A percentile compares a stretch with the other conserved stretches of the same genome.
phyloP scores from a whole-genome alignment of 2,797 vertebrate genomes.

The Halcyon badia region DNA sequence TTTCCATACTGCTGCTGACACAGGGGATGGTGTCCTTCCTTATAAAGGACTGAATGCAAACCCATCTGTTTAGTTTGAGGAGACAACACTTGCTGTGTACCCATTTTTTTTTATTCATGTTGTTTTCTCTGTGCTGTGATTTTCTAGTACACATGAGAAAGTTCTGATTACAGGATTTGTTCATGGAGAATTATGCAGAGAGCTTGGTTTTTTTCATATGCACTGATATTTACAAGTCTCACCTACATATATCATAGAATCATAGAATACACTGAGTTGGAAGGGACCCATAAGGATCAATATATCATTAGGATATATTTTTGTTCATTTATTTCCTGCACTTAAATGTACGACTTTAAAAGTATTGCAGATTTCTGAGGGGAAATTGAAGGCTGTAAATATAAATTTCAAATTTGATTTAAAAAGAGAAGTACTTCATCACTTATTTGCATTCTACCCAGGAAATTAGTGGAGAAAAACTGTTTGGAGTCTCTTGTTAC shows the following conservation, averaged over 20 bases:
- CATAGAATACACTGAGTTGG: not conserved
- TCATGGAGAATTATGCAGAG: constrained; percentile 25
- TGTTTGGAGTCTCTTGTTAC: not conserved
- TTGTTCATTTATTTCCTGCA: not conserved
- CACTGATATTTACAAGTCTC: constrained; percentile 35
- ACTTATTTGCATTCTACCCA: not conserved
- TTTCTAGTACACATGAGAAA: constrained; percentile 38
- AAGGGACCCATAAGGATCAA: not conserved
- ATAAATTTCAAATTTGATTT: not conserved
- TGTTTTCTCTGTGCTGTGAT: not conserved
- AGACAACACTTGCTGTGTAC: not conserved
- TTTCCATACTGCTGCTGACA: not conserved
- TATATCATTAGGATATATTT: not conserved
- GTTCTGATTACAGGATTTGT: constrained; percentile 38
- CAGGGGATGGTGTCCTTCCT: not conserved
- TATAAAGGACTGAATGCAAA: not conserved
- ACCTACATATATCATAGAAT: not conserved
- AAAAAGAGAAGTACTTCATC: not conserved
- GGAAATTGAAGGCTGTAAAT: not conserved
- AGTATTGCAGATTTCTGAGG: not conserved
- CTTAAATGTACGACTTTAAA: not conserved
- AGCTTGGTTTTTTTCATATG: constrained; percentile 59
- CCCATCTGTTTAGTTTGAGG: not conserved
- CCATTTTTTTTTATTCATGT: not conserved
- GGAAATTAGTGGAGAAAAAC: not conserved